phyloP scores from a whole-genome alignment of 2,888 invertebrate species.

The Dione vanillae region DNA sequence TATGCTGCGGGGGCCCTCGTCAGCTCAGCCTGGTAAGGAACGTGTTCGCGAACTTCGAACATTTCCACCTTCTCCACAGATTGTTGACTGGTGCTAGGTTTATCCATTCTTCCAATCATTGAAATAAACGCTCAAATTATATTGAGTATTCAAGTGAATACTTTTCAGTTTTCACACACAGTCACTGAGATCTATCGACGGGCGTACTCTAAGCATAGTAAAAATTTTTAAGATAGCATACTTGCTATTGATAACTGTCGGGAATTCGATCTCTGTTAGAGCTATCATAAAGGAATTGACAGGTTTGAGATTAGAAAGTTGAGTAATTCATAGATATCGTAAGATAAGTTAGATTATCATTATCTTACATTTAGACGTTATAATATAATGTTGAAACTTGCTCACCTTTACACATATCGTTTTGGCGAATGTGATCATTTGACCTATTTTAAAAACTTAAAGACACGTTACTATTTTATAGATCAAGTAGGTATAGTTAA shows the following conservation, averaged over 20 bases:
- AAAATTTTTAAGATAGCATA: conserved; percentile 39
- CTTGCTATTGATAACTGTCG: conserved; percentile 61
- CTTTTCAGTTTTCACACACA: conserved; percentile 33
- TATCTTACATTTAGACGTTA: conserved; percentile 54
- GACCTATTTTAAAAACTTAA: conserved; percentile 7
- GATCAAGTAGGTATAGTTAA: neutral
- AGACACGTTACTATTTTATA: neutral
- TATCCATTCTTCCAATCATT: conserved; percentile 64
- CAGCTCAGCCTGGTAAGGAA: conserved; percentile 76
- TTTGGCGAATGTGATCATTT: neutral
- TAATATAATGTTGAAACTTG: conserved; percentile 30
- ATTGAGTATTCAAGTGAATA: conserved; percentile 25
- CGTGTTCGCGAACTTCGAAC: conserved; percentile 77
- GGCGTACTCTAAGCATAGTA: conserved; percentile 37
- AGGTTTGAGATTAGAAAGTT: conserved; percentile 72
- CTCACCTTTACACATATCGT: neutral
- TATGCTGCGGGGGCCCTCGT: conserved; percentile 72
- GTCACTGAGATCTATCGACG: conserved; percentile 25
- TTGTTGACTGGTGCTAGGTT: conserved; percentile 74
- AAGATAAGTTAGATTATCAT: conserved; percentile 60
- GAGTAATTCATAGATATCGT: conserved; percentile 67
- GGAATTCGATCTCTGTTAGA: conserved; percentile 59
- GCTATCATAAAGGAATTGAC: conserved; percentile 68
- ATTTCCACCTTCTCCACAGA: conserved; percentile 74
- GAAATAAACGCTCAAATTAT: conserved; percentile 2